Evolutionary conservation across 2,888 invertebrate species (phyloP).

Genomic region (Uloborus plumipes): DNA sequence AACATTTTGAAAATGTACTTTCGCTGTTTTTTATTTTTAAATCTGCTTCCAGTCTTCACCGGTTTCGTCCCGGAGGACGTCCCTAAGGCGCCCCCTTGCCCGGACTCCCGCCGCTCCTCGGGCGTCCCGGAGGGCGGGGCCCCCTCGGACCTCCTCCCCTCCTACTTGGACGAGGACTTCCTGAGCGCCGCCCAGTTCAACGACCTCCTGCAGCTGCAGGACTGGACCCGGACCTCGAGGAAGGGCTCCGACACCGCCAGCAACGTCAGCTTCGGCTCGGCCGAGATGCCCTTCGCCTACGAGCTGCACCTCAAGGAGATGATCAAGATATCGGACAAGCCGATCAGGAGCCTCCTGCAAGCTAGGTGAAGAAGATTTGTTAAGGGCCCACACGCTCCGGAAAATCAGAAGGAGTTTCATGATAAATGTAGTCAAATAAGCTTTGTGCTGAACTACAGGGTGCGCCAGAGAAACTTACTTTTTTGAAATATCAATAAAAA

Average conservation of each 20-base stretch:
- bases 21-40: too few relatives aligned
- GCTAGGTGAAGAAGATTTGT: constrained; percentile 35
- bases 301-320: constrained; percentile 72
- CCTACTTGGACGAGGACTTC: constrained; percentile 57
- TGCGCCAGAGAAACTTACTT: too few relatives aligned
- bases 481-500: too few relatives aligned
- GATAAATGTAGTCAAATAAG: too few relatives aligned
- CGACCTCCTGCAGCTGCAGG: constrained; percentile 55
- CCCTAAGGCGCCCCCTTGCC: constrained; percentile 8
- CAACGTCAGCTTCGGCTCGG: constrained; percentile 67
- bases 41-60: background rate
- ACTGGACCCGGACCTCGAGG: constrained; percentile 52
- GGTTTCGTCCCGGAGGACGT: background rate
- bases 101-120: constrained; percentile 46
- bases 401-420: too few relatives aligned
- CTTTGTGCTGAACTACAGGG: too few relatives aligned
- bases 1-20: too few relatives aligned
- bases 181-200: constrained; percentile 54
- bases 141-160: constrained; percentile 20
- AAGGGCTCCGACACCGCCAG: constrained; percentile 67
- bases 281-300: constrained; percentile 69
- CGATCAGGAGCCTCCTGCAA: constrained; percentile 71
- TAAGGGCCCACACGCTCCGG: too few relatives aligned
- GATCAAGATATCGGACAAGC: constrained; percentile 74
- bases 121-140: constrained; percentile 15